These are phyloP conservation scores for Pardalotus punctatus DNA, from an alignment of 2,113 vertebrate species.

Conservation along the genomic window DNA sequence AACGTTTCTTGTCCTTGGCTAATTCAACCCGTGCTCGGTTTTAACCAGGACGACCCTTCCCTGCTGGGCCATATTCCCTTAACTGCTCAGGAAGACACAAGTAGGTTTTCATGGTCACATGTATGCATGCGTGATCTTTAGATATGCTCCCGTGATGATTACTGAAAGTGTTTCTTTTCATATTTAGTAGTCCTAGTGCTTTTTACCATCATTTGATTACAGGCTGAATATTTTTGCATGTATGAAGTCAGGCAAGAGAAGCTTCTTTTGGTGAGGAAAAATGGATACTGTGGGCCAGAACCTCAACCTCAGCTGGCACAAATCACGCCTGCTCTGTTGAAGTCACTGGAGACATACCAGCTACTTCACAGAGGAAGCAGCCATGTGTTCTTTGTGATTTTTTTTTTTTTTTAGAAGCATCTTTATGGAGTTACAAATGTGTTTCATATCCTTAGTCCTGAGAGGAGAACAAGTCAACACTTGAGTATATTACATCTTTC, in stretches of 20 bases:
- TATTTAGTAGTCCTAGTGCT: slow-evolving; percentile 10
- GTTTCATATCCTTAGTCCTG: slow-evolving; percentile 50
- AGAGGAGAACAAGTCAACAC: background rate
- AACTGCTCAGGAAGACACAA: background rate
- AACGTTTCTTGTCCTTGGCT: background rate
- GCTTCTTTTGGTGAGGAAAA: slow-evolving; percentile 14
- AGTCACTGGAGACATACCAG: background rate
- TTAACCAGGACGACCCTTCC: background rate
- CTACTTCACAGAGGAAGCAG: slow-evolving; percentile 4
- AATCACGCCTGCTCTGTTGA: background rate
- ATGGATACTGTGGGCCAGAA: background rate
- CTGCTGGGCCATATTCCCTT: background rate
- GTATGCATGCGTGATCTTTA: background rate
- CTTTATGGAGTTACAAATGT: slow-evolving; percentile 34
- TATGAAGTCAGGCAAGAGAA: background rate
- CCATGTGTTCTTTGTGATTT: background rate
- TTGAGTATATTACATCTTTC: slow-evolving; percentile 2
- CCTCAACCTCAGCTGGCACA: background rate
- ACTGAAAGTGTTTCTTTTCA: background rate
- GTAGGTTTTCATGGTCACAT: background rate
- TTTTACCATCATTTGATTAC: background rate
- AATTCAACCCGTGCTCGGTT: background rate
- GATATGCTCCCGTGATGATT: background rate
- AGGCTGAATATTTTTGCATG: background rate
- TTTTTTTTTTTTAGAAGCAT: slow-evolving; percentile 3